Conservation (phyloP, 2,888 invertebrate genomes). For the Temnothorax unifasciatus region DNA sequence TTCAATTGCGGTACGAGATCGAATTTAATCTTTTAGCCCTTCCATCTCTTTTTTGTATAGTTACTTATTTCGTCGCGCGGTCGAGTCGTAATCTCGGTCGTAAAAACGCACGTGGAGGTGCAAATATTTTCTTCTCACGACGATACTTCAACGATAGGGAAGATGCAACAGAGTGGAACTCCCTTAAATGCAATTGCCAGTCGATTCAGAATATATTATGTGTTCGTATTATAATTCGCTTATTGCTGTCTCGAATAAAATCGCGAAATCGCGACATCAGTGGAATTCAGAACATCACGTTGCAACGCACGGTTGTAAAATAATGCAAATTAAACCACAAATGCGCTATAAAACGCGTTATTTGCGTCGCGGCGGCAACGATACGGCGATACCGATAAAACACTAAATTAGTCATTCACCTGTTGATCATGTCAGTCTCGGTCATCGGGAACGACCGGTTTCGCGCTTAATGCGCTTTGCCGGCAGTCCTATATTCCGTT, state of each 20-base stretch:
- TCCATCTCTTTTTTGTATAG: not conserved
- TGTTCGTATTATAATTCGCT: not conserved
- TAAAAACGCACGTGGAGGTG: not conserved
- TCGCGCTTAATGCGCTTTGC: not conserved
- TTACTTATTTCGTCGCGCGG: not conserved
- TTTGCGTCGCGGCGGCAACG: not conserved
- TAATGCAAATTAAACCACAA: not conserved
- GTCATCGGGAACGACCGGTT: conserved; percentile 4
- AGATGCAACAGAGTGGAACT: not conserved
- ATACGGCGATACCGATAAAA: conserved; percentile 17
- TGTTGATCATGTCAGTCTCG: conserved; percentile 25
- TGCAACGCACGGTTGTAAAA: not conserved
- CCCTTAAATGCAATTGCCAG: not conserved
- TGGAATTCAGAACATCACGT: not conserved
- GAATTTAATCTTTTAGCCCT: conserved; percentile 25
- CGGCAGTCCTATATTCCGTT: not conserved
- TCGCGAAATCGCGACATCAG: not conserved
- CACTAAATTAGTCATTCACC: conserved; percentile 41
- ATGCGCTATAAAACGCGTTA: not conserved
- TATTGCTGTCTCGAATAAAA: not conserved
- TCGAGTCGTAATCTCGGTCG: not conserved
- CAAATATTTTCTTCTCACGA: not conserved
- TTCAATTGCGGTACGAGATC: not conserved
- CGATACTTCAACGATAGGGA: not conserved
- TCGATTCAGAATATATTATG: not conserved